These are phyloP conservation scores for Spisula solida DNA, from an alignment of 2,888 invertebrate genomes.

Conservation along the genomic window DNA sequence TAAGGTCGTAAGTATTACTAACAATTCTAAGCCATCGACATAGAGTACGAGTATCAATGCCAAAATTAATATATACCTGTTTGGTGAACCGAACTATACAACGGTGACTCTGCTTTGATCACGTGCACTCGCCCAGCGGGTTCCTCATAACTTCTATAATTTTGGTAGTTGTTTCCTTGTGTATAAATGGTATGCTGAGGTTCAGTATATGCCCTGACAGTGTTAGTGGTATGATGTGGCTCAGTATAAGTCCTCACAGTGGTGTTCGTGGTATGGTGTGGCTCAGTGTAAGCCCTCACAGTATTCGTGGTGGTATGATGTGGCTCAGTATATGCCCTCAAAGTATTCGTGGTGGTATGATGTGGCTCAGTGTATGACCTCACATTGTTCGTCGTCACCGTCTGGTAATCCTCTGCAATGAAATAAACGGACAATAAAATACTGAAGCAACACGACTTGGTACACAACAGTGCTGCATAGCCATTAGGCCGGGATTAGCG, in stretches of 20 bases:
- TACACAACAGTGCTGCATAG: no score
- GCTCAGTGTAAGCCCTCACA: not conserved
- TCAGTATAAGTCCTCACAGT: not conserved
- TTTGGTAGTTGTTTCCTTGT: not conserved
- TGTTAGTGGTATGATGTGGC: not conserved
- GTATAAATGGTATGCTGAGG: not conserved
- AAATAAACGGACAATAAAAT: not conserved
- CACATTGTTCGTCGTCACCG: conserved; percentile 4
- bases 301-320: not conserved
- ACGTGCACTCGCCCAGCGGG: not conserved
- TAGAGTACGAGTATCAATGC: no score
- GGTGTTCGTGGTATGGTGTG: not conserved
- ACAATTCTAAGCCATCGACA: no score
- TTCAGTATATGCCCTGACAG: not conserved
- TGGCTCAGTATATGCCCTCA: conserved; percentile 5
- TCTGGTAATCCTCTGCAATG: conserved; percentile 14
- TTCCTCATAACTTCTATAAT: not conserved
- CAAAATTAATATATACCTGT: conserved; percentile 4
- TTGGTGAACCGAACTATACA: not conserved
- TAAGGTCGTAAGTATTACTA: no score
- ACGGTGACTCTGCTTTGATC: not conserved
- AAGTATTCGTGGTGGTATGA: not conserved
- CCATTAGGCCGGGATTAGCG: no score
- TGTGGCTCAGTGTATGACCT: conserved; percentile 9
- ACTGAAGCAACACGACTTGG: not conserved